Conservation (phyloP, 2,888 invertebrate genomes). For the Abrostola triplasia region DNA sequence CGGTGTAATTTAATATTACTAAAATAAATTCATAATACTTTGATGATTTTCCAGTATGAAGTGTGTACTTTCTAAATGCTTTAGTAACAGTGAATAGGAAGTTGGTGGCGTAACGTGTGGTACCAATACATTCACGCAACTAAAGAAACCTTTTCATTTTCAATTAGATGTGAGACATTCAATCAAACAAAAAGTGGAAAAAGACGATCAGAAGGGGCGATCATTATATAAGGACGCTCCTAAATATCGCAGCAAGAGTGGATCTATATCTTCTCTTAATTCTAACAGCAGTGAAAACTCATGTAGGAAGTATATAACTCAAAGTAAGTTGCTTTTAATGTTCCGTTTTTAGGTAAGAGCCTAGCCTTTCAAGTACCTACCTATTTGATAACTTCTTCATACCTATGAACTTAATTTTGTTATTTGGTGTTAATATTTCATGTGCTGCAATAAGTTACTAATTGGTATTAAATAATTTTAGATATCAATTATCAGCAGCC, state of each 20-base stretch:
- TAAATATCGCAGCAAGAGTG: conserved; percentile 75
- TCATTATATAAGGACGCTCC: conserved; percentile 68
- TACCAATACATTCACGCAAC: too few species aligned
- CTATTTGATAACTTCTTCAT: too few species aligned
- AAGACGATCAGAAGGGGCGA: conserved; percentile 53
- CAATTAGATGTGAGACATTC: conserved; percentile 73
- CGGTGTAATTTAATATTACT: too few species aligned
- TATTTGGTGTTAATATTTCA: background rate
- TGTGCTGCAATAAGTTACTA: background rate
- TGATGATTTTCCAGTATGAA: too few species aligned
- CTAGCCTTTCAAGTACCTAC: too few species aligned
- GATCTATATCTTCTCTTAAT: conserved; percentile 75
- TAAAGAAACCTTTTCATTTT: background rate
- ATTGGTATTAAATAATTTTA: conserved; percentile 37
- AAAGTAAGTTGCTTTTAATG: conserved; percentile 43
- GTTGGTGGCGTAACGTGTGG: background rate
- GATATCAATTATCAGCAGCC: conserved; percentile 64
- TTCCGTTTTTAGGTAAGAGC: too few species aligned
- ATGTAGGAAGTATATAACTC: conserved; percentile 40
- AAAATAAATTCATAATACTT: too few species aligned
- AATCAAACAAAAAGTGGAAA: conserved; percentile 37
- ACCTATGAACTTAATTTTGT: background rate
- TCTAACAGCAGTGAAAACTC: conserved; percentile 73
- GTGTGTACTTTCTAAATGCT: too few species aligned
- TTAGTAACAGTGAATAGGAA: too few species aligned